Evolutionary conservation across 1,140 invertebrate genomes (phyloP).

Genomic region (Arion vulgaris): DNA sequence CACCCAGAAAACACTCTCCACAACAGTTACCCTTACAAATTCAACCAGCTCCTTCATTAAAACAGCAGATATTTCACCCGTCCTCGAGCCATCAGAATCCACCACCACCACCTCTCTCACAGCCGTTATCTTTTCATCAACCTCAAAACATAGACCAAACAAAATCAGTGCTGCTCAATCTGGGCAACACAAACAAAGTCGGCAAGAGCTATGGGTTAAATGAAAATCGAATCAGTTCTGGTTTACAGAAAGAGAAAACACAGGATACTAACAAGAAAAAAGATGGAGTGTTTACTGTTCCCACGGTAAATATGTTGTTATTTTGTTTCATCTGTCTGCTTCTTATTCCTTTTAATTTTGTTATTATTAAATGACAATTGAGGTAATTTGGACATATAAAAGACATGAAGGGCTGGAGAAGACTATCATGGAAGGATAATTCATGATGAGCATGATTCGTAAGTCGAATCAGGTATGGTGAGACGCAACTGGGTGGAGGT

Average conservation of each 20-base stretch:
- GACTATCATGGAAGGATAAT: too few species aligned
- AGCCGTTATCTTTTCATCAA: conserved; percentile 1
- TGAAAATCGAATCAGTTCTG: conserved; percentile 22
- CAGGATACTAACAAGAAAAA: conserved; percentile 23
- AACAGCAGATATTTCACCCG: background rate
- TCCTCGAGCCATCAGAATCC: background rate
- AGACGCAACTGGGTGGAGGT: too few species aligned
- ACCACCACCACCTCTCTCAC: background rate
- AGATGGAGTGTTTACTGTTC: conserved; percentile 21
- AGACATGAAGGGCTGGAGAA: too few species aligned
- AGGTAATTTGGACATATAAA: too few species aligned
- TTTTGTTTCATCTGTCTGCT: background rate
- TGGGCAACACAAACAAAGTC: background rate
- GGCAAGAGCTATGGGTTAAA: background rate
- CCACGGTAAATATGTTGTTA: conserved; percentile 18
- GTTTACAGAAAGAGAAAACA: background rate
- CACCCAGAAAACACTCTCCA: background rate
- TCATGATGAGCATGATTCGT: too few species aligned
- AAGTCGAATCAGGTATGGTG: too few species aligned
- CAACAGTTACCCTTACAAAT: background rate
- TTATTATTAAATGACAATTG: too few species aligned
- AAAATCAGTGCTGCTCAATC: background rate
- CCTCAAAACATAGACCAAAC: background rate
- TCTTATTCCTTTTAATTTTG: background rate
- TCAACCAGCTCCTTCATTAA: background rate